Percentiles rank a stretch among this genome's conserved stretches.
Conservation (phyloP, 2,888 invertebrate genomes). For the Hyppa rectilinea region DNA sequence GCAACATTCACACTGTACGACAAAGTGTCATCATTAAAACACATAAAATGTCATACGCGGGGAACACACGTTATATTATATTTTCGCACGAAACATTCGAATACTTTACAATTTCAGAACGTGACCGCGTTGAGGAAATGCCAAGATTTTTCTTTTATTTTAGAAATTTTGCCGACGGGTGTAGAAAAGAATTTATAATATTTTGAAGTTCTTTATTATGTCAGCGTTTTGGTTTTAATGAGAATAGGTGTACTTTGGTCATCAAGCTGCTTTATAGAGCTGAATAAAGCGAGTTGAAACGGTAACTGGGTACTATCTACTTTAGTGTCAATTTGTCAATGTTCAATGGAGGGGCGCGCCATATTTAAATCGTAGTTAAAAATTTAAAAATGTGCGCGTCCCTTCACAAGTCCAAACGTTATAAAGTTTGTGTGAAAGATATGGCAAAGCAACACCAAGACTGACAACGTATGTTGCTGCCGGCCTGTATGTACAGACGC, state of each 20-base stretch:
- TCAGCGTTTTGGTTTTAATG: constrained; percentile 1
- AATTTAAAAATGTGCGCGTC: too few species aligned
- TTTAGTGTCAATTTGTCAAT: too few species aligned
- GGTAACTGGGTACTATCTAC: not conserved
- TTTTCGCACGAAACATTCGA: constrained; percentile 70
- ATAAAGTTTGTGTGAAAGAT: too few species aligned
- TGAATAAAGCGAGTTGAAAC: not conserved
- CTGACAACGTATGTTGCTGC: too few species aligned
- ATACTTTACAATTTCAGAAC: constrained; percentile 67
- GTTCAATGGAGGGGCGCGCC: too few species aligned
- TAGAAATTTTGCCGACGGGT: constrained; percentile 19
- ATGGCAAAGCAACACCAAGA: too few species aligned
- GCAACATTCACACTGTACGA: constrained; percentile 15
- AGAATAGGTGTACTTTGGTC: not conserved
- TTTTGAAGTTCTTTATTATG: constrained; percentile 11
- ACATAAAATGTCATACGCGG: constrained; percentile 54
- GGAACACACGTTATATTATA: constrained; percentile 59
- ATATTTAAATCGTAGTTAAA: too few species aligned
- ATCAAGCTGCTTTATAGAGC: too few species aligned
- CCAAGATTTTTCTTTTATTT: constrained; percentile 39
- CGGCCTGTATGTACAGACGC: too few species aligned
- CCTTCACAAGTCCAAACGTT: too few species aligned
- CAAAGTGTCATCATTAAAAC: constrained; percentile 49
- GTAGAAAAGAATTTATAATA: constrained; percentile 25
- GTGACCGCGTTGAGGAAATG: constrained; percentile 52